Percentiles rank a stretch among this genome's conserved stretches.
Conservation (phyloP, 92 coral and sea anemone species). For the Zoanthus gigantus region DNA sequence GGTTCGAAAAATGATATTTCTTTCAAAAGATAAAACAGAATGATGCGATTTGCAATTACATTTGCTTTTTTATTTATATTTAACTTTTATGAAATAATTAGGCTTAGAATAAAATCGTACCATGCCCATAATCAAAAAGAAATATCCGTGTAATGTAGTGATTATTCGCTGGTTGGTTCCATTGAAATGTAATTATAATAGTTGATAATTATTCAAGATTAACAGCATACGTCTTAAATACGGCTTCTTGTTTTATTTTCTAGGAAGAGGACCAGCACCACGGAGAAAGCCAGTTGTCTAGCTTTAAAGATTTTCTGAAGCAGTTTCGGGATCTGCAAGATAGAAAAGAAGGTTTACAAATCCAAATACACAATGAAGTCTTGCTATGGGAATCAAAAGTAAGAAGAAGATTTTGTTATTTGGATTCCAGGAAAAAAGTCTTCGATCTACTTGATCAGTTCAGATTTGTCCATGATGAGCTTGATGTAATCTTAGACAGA, state of each 20-base stretch:
- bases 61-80: too few species aligned
- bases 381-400: conserved; percentile 79
- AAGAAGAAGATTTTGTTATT: conserved; percentile 57
- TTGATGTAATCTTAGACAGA: conserved; percentile 78
- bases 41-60: too few species aligned
- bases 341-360: conserved; percentile 83
- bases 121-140: too few species aligned
- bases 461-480: conserved; percentile 70
- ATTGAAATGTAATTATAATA: too few species aligned
- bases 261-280: not conserved
- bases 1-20: too few species aligned
- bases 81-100: too few species aligned
- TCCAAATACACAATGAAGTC: conserved; percentile 87
- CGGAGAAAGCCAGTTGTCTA: conserved; percentile 12
- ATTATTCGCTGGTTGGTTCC: too few species aligned
- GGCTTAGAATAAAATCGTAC: too few species aligned
- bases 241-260: not conserved
- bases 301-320: conserved; percentile 59
- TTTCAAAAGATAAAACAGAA: too few species aligned
- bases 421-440: conserved; percentile 72
- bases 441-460: conserved; percentile 78
- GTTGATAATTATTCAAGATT: too few species aligned
- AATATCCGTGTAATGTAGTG: too few species aligned
- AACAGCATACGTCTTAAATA: too few species aligned
- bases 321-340: conserved; percentile 68